Evolutionary conservation across 2,888 invertebrate species (phyloP).

Genomic region (Rhamnusium bicolor): DNA sequence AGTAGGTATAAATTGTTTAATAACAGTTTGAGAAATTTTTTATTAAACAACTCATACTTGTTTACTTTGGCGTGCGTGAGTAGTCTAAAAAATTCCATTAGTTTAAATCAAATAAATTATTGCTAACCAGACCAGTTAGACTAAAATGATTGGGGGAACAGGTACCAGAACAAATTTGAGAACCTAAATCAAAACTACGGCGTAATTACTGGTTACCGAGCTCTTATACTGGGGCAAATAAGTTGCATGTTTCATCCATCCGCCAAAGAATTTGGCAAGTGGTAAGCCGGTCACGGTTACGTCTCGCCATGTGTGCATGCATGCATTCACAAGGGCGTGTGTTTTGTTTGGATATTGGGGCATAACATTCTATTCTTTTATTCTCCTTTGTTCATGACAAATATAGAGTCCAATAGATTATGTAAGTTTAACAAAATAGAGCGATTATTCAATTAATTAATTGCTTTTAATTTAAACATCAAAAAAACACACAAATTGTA

Average conservation of each 20-base stretch:
- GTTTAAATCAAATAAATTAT: conserved; percentile 18
- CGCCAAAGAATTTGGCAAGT: conserved; percentile 41
- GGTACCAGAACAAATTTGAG: conserved; percentile 37
- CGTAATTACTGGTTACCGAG: conserved; percentile 34
- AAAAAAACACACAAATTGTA: too few relatives aligned
- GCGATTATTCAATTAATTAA: too few relatives aligned
- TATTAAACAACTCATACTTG: background rate
- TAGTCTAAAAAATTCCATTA: conserved; percentile 12
- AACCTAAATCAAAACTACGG: conserved; percentile 37
- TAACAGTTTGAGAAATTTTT: background rate
- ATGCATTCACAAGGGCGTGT: conserved; percentile 10
- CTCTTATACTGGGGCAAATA: conserved; percentile 32
- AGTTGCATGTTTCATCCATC: conserved; percentile 36
- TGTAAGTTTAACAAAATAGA: too few relatives aligned
- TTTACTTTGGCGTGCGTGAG: conserved; percentile 25
- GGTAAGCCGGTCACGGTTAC: conserved; percentile 39
- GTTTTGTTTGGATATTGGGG: background rate
- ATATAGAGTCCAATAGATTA: too few relatives aligned
- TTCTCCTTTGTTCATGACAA: too few relatives aligned
- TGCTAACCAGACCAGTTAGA: conserved; percentile 37
- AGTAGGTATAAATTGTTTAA: background rate
- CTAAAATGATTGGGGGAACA: conserved; percentile 25
- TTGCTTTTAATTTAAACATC: too few relatives aligned
- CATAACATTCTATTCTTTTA: too few relatives aligned
- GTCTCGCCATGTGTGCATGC: conserved; percentile 13